Evolutionary conservation across 2,888 invertebrate genomes (phyloP), one percentile per base, ranked within the genome.

Genomic region (Eumerus sabulonum): DNA sequence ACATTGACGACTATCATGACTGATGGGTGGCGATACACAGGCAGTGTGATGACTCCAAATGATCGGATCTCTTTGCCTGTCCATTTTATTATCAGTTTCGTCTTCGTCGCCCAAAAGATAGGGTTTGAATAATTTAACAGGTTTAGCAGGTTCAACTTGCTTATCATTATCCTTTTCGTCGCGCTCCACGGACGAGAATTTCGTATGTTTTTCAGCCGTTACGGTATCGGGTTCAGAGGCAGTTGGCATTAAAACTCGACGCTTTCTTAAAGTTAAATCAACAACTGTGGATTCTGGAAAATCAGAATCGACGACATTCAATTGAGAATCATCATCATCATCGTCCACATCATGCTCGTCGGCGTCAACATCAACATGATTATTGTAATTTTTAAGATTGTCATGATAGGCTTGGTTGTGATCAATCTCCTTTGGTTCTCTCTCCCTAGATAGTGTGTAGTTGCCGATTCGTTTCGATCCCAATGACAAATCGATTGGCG

Each of bases 51-150:
- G 85, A 76, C 86, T 87, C 88, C 87, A 88, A 14, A 88, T 87
- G 42, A 87, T 86, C 0, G 88, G 86, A 68, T 86, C 87, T n/a
- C 84, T 81, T 53, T 85, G 86, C 38, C 86, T 84, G 44, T 54
- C 59, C 60, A 79, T 76, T 47, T 79, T 81, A 48, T 48, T 76
- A 9, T 67, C n/a, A 11, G 3, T 64, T 13, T 51, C 63, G 47
- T 68, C 60, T 1, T 70, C 54, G 13, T 93, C 91, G 84, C 93
- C 94, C 81, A 93, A 90, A 57, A 94, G 90, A 87, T 94, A 95
- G 35, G 94, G 95, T 85, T 94, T 93, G 88, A 95, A 95, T 44
- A 94, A 89, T 86, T 94, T 94, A 84, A 93, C 92, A 60, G 94
- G 93, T 79, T 87, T 87, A 3, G 85, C 84, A 17, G 87, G 86